A percentile compares a stretch with the other conserved stretches of the same genome.
phyloP scores from a whole-genome alignment of 2,113 vertebrate genomes.

The Oxygymnocypris stewartii region DNA sequence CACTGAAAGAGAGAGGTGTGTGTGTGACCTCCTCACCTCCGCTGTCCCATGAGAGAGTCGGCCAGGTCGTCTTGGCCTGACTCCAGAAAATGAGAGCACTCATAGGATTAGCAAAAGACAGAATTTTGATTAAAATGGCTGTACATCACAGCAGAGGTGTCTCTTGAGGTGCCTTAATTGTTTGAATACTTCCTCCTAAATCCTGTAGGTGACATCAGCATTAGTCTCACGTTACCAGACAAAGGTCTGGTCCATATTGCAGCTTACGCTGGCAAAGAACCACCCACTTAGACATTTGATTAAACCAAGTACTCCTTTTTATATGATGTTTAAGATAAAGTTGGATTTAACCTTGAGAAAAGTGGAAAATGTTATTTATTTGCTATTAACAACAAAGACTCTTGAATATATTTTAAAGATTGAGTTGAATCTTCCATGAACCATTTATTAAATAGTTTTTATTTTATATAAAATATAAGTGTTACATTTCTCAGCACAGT shows the following conservation, averaged over 20 bases:
- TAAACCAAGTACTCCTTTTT: neutral
- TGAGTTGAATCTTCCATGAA: neutral
- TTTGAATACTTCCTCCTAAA: constrained; percentile 19
- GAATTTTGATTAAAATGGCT: constrained; percentile 35
- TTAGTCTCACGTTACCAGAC: neutral
- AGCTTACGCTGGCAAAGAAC: neutral
- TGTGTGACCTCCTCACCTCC: constrained; percentile 61
- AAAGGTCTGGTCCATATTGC: neutral
- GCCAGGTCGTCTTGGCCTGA: neutral
- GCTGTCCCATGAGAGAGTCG: constrained; percentile 4
- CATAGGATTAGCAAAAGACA: constrained; percentile 11
- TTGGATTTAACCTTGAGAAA: neutral
- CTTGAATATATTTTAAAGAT: neutral
- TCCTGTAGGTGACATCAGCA: neutral
- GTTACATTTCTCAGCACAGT: neutral
- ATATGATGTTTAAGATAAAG: neutral
- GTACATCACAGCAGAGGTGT: constrained; percentile 14
- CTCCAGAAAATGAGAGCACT: constrained; percentile 30
- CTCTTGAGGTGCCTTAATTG: constrained; percentile 10
- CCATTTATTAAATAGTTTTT: neutral
- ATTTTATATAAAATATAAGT: neutral
- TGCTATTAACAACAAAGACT: neutral
- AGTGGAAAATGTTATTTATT: neutral
- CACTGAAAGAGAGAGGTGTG: constrained; percentile 63
- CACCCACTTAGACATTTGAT: neutral